Conservation (phyloP, 1,140 invertebrate species). For the Polypedilum vanderplanki region DNA sequence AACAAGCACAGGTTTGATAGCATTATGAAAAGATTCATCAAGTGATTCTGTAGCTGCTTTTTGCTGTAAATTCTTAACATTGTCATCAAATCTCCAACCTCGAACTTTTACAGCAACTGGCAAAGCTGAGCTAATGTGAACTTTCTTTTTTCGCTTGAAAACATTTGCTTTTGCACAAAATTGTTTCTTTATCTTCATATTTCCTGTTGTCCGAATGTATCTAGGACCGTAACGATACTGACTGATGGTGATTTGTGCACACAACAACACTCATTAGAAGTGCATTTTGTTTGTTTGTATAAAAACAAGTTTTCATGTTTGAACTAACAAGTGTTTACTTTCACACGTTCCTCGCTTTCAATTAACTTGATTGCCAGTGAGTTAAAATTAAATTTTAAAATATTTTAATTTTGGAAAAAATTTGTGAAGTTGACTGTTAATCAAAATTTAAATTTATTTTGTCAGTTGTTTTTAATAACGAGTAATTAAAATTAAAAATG, state of each 20-base stretch:
- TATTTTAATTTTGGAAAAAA: too few relatives aligned
- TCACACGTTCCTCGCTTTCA: neutral
- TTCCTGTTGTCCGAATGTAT: neutral
- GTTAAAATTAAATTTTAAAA: too few relatives aligned
- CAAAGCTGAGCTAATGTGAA: neutral
- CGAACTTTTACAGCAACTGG: neutral
- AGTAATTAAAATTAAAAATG: too few relatives aligned
- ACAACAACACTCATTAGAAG: neutral
- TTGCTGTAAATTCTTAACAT: neutral
- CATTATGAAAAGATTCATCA: neutral
- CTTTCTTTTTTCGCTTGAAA: neutral
- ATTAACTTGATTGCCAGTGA: neutral
- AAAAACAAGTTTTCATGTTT: neutral
- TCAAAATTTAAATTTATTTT: too few relatives aligned
- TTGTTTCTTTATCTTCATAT: neutral
- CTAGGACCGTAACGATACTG: too few relatives aligned
- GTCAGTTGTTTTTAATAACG: too few relatives aligned
- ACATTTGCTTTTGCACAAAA: neutral
- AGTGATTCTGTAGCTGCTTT: neutral
- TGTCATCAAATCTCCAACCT: neutral
- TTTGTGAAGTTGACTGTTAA: too few relatives aligned
- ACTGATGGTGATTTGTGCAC: neutral
- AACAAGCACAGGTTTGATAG: constrained; percentile 33
- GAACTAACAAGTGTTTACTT: neutral
- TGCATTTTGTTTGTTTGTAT: neutral